Conservation (phyloP, 1,140 invertebrate species). For the Caenorhabditis briggsae region DNA sequence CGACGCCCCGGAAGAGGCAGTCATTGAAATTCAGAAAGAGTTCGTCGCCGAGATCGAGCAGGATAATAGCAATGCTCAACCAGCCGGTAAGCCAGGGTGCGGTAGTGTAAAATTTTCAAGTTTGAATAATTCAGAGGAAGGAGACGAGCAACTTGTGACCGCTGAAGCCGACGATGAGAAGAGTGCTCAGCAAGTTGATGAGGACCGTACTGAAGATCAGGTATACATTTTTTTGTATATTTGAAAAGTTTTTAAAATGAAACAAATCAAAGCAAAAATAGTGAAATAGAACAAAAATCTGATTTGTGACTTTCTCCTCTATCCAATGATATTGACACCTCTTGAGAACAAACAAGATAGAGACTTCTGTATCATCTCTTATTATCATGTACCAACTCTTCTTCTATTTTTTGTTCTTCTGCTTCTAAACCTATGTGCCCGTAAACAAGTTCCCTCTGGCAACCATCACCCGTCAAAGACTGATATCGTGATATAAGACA, state of each 20-base stretch:
- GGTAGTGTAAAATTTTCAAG: no score
- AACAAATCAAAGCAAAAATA: no score
- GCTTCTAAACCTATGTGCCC: no score
- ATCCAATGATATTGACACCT: background rate
- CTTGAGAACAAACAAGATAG: background rate
- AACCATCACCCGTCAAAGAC: slow-evolving; percentile 38
- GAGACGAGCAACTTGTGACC: slow-evolving; percentile 36
- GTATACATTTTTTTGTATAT: background rate
- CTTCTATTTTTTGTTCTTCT: background rate
- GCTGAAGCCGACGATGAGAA: slow-evolving; percentile 57
- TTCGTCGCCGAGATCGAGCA: slow-evolving; percentile 42
- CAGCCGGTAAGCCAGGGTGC: background rate
- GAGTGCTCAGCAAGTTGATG: slow-evolving; percentile 48
- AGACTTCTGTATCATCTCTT: background rate
- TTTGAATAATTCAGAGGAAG: background rate
- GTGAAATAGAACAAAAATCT: background rate
- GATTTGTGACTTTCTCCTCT: background rate
- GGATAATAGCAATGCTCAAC: slow-evolving; percentile 42
- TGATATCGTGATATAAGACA: slow-evolving; percentile 53
- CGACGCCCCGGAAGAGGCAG: slow-evolving; percentile 33
- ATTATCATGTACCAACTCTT: slow-evolving; percentile 17
- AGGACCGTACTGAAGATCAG: slow-evolving; percentile 61
- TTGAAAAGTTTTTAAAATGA: background rate
- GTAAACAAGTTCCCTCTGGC: slow-evolving; percentile 28
- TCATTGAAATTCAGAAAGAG: slow-evolving; percentile 47